These are phyloP conservation scores for Ericerus pela DNA, from an alignment of 1,140 invertebrate species.

Conservation along the genomic window DNA sequence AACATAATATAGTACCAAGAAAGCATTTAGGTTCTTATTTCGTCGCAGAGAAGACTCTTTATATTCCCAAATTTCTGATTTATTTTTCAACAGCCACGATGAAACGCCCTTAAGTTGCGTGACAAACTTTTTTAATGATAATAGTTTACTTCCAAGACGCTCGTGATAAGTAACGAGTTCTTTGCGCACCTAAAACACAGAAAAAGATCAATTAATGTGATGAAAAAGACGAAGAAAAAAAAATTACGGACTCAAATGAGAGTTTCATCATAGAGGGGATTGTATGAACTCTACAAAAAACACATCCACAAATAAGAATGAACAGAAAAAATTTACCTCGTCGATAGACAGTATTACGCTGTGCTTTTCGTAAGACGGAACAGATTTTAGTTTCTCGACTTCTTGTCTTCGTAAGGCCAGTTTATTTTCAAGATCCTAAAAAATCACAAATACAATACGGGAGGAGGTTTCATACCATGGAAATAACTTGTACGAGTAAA, in stretches of 20 bases:
- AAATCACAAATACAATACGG: neutral
- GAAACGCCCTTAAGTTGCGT: constrained; percentile 40
- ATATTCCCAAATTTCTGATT: constrained; percentile 23
- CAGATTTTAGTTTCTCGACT: neutral
- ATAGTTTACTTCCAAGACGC: constrained; percentile 38
- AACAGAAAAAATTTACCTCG: neutral
- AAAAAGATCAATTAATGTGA: neutral
- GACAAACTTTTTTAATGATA: constrained; percentile 41
- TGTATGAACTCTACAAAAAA: too few relatives aligned
- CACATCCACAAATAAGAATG: too few relatives aligned
- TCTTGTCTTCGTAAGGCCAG: neutral
- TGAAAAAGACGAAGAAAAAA: too few relatives aligned
- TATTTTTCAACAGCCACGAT: constrained; percentile 38
- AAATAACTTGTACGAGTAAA: too few relatives aligned
- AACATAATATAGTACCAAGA: neutral
- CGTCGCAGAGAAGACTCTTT: neutral
- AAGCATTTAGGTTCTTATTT: neutral
- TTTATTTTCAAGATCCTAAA: neutral
- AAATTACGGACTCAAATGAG: too few relatives aligned
- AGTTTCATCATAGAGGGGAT: too few relatives aligned
- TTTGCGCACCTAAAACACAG: neutral
- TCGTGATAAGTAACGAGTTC: neutral
- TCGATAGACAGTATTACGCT: neutral
- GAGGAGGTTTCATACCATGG: too few relatives aligned
- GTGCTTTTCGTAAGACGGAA: neutral